Base-by-base conservation (phyloP, 2,888 invertebrate genomes). In the Clunio marinus region DNA sequence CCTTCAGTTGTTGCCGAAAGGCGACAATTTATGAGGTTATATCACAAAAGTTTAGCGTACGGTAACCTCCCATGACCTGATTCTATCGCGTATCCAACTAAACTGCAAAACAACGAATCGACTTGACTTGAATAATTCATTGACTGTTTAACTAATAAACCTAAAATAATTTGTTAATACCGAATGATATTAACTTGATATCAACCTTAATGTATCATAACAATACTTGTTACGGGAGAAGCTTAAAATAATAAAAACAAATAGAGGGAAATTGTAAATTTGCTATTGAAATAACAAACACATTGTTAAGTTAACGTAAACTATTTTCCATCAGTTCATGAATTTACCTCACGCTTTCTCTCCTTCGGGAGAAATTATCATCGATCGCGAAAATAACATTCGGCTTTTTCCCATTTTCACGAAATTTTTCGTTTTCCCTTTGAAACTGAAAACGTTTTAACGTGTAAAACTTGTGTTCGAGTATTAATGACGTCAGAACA, bases 401-500 rank as follows among this genome's bases (percentile, higher is more conserved):
- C 41, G 41, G 41, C 41, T n/a, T 41, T 41, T 41, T 15, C 41
- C 41, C 32, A 10, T 15, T 41, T 15, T 41, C 41, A 41, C 10
- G 41, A 5, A 3, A 10, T 15, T n/a, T 41, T 10, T 13, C 41
- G 41, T 15, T 41, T 15, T n/a, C 41, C 2, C 41, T 10, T 10
- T 15, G n/a, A 15, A 41, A 41, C 10, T 2, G 15, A 41, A 41
- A 41, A 41, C 15, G 41, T 41, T 41, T 32, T 41, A n/a, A 41
- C 15, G 41, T 41, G 41, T 41, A 41, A n/a, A 17, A 59, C 27
- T n/a, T n/a, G n/a, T n/a, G n/a, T n/a, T n/a, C n/a, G n/a, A n/a
- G n/a, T n/a, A 60, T 41, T 60, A 60, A 37, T 60, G 60, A 60
- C 60, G 60, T 60, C 35, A 60, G 10, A 24, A 22, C 22, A 60